Percentiles rank a stretch among this genome's conserved stretches.
These are phyloP conservation scores for Odontamblyopus rebecca DNA, from an alignment of 2,797 vertebrate species.

Conservation along the genomic window DNA sequence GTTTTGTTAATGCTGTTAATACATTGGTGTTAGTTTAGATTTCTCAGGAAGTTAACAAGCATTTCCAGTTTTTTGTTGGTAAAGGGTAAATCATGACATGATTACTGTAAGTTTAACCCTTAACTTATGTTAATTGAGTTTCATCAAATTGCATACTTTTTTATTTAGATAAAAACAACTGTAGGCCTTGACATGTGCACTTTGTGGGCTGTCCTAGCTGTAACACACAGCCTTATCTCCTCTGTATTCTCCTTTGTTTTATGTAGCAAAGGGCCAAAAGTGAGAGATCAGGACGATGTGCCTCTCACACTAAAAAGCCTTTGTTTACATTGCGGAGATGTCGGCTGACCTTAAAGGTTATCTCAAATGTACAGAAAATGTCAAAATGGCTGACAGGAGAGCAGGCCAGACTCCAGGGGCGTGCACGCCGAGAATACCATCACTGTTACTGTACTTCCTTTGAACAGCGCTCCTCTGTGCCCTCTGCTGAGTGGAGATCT, in stretches of 20 bases:
- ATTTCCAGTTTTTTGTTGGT: too few relatives aligned
- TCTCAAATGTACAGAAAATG: slow-evolving; percentile 68
- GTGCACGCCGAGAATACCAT: slow-evolving; percentile 47
- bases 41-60: too few relatives aligned
- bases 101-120: too few relatives aligned
- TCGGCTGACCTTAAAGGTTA: slow-evolving; percentile 68
- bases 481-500: slow-evolving; percentile 69
- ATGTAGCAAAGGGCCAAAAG: slow-evolving; percentile 16
- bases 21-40: too few relatives aligned
- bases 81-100: too few relatives aligned
- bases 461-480: slow-evolving; percentile 64
- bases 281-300: slow-evolving; percentile 33
- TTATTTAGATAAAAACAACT: not conserved
- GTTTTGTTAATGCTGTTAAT: too few relatives aligned
- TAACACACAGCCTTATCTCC: not conserved
- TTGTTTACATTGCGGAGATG: slow-evolving; percentile 62
- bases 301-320: slow-evolving; percentile 52
- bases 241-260: slow-evolving; percentile 1
- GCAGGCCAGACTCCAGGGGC: slow-evolving; percentile 48
- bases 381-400: slow-evolving; percentile 61
- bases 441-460: slow-evolving; percentile 48
- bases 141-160: not conserved
- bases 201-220: too few relatives aligned
- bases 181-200: not conserved
- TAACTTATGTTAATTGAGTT: too few relatives aligned